Percentiles rank a stretch among this genome's conserved stretches.
Evolutionary conservation across 2,797 vertebrate species (phyloP).

Genomic region (Poecilia gillii): DNA sequence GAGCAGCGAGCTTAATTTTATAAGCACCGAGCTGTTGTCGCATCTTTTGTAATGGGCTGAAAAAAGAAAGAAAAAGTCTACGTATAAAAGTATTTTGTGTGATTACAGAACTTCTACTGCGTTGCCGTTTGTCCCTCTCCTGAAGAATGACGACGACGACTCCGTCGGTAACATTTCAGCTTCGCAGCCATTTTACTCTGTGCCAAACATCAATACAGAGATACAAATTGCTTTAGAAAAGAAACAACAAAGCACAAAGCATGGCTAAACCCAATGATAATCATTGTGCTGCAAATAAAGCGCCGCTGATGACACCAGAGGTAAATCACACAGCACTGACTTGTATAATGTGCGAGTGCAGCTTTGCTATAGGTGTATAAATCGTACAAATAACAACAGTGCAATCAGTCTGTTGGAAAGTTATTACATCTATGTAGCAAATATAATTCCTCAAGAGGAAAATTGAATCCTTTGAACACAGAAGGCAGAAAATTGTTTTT

Average conservation of each 20-base stretch:
- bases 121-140: slow-evolving; percentile 36
- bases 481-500: slow-evolving; percentile 52
- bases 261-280: slow-evolving; percentile 9
- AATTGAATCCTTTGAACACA: slow-evolving; percentile 58
- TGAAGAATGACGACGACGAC: slow-evolving; percentile 55
- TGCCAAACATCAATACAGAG: slow-evolving; percentile 4
- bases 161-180: slow-evolving; percentile 11
- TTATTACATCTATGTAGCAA: slow-evolving; percentile 51
- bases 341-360: not conserved
- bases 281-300: slow-evolving; percentile 25
- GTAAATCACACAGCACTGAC: slow-evolving; percentile 16
- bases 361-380: slow-evolving; percentile 5
- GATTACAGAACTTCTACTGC: slow-evolving; percentile 51
- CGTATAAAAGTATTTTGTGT: not conserved
- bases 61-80: not conserved
- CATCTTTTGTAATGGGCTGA: not conserved
- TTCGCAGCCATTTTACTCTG: slow-evolving; percentile 20
- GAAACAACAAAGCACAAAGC: slow-evolving; percentile 8
- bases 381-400: slow-evolving; percentile 38
- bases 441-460: slow-evolving; percentile 63
- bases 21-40: not conserved
- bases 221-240: slow-evolving; percentile 11
- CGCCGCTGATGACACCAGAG: not conserved
- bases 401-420: slow-evolving; percentile 42
- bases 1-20: not conserved